Percentiles rank a stretch among this genome's conserved stretches.
phyloP scores from a whole-genome alignment of 2,113 vertebrate species.

The Reinhardtius hippoglossoides region DNA sequence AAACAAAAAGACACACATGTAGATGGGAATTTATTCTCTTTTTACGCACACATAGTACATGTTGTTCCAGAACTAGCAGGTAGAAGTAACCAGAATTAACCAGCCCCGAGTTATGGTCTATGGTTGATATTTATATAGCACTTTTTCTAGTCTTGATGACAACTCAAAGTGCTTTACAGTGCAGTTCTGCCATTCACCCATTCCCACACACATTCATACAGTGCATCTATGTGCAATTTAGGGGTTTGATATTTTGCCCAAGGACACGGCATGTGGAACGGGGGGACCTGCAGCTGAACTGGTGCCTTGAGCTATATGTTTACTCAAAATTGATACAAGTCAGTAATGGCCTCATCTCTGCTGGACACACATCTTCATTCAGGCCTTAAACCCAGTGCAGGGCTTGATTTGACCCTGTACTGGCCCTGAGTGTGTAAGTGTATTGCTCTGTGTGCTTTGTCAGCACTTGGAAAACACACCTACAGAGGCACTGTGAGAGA shows the following conservation, averaged over 20 bases:
- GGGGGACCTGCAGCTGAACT: no score
- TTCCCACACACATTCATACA: no score
- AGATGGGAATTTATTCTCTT: background rate
- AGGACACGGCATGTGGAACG: no score
- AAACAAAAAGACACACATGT: conserved; percentile 12
- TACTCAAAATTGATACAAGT: conserved; percentile 7
- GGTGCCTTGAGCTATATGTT: background rate
- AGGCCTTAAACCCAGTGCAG: conserved; percentile 12
- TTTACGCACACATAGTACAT: background rate
- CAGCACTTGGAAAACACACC: conserved; percentile 55
- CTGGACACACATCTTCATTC: conserved; percentile 14
- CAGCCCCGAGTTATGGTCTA: background rate
- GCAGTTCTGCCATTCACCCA: no score
- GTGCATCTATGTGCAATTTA: no score
- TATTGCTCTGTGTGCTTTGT: conserved; percentile 59
- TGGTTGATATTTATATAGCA: no score
- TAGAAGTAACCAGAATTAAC: background rate
- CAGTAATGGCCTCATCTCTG: conserved; percentile 11
- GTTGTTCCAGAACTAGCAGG: background rate
- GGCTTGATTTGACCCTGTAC: conserved; percentile 46
- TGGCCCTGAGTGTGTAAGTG: conserved; percentile 20
- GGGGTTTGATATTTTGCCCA: no score
- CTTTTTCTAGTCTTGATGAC: no score
- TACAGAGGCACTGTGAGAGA: conserved; percentile 47
- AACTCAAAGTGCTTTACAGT: no score